Conservation (phyloP, 2,888 invertebrate species). For the Dasypolia templi region DNA sequence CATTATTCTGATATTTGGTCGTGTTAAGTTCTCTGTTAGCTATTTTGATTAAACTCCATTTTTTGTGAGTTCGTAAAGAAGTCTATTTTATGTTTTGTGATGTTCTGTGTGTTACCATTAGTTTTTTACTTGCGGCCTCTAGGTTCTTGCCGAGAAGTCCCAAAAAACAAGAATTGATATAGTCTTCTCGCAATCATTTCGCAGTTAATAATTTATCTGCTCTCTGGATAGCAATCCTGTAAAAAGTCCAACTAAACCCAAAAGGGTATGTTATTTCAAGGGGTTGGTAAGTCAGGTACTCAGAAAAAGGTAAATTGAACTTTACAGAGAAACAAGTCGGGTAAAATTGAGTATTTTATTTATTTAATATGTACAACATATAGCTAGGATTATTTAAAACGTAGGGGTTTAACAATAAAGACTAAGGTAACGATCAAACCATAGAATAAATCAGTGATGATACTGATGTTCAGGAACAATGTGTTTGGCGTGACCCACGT, state of each 20-base stretch:
- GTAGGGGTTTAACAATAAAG: neutral
- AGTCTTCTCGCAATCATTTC: neutral
- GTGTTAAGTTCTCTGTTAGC: neutral
- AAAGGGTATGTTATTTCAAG: neutral
- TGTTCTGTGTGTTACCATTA: neutral
- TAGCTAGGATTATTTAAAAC: neutral
- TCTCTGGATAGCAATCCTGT: neutral
- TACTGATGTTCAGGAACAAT: constrained; percentile 63
- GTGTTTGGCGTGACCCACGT: constrained; percentile 67
- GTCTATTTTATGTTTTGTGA: neutral
- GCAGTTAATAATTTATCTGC: neutral
- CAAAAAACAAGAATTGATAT: neutral
- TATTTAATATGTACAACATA: constrained; percentile 6
- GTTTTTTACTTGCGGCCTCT: neutral
- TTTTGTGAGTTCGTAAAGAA: neutral
- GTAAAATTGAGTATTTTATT: neutral
- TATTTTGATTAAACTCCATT: neutral
- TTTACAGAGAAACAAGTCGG: too few species aligned
- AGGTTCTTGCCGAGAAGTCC: neutral
- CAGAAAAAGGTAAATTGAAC: neutral
- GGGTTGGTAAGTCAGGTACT: neutral
- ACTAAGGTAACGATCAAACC: neutral
- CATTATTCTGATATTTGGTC: neutral
- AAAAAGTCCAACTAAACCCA: neutral
- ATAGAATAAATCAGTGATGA: constrained; percentile 45